Base-by-base conservation (phyloP, 30 jellyfish, hydroid and myxozoan genomes). In the Pseudorhiza aurosa region DNA sequence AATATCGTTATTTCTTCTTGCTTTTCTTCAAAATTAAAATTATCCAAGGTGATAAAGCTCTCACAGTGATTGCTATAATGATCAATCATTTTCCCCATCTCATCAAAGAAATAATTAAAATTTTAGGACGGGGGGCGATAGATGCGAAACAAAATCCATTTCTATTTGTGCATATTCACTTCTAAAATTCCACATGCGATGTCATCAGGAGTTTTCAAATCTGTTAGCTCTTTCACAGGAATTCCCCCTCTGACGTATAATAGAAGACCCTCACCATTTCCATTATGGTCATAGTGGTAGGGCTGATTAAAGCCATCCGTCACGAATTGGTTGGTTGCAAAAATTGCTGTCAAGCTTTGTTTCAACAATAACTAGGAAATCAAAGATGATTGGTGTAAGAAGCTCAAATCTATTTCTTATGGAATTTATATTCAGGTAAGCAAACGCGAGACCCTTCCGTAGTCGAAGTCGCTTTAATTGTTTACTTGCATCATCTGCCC, bases 401-500 rank as follows among this genome's bases (percentile, higher is more conserved):
- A 19, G 65, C 65, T 75, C 77, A 75, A 75, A 28, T 53, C 56
- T 31, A 75, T 57, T 75, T 63, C 90, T 59, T 2, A 60, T 43
- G n/a, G 75, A 78, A 37, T 78, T 78, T 43, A 78, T 78, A 29
- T 78, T 78, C 68, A 78, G 42, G 60, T 78, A 46, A 24, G 80
- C 90, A 11, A 59, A 15, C 18, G 0, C 46, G 49, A 58, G 33
- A 12, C 85, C 72, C 35, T 45, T 71, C 45, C 71, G 45, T 71
- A 44, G 56, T 30, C 72, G 9, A 30, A 71, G 45, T 45, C 71
- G 56, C 47, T 71, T 71, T 31, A 44, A 44, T 50, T 71, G 70
- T 36, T 30, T 71, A 45, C 58, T 71, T 19, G 33, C 65, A 67
- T 67, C 81, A 67, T n/a, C 42, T 67, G 81, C 81, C 30, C 17